A percentile compares a stretch with the other conserved stretches of the same genome.
Evolutionary conservation across 1,140 invertebrate genomes (phyloP).

Genomic region (Zaprionus kolodkinae): DNA sequence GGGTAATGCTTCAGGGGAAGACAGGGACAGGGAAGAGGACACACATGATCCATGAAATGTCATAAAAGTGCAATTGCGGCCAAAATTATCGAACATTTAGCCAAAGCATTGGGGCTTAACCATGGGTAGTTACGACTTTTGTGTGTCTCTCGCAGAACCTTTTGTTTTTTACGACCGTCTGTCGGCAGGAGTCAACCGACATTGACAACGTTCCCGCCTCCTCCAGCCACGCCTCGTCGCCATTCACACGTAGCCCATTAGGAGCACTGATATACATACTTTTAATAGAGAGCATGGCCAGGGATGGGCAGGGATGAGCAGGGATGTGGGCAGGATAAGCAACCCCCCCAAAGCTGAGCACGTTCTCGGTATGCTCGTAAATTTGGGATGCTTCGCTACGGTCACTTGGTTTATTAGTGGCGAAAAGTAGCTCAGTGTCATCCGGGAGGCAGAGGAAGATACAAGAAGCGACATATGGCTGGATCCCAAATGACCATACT

Average conservation of each 20-base stretch:
- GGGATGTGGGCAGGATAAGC: neutral
- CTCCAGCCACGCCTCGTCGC: neutral
- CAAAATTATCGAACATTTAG: conserved; percentile 81
- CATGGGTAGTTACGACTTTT: conserved; percentile 73
- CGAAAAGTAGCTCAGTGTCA: conserved; percentile 7
- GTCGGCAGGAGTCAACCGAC: conserved; percentile 41
- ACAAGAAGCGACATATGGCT: conserved; percentile 14
- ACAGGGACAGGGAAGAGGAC: neutral
- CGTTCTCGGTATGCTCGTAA: conserved; percentile 35
- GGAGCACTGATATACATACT: conserved; percentile 70
- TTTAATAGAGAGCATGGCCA: conserved; percentile 42
- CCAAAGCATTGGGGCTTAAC: conserved; percentile 69
- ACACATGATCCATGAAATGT: conserved; percentile 74
- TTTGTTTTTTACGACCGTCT: conserved; percentile 73
- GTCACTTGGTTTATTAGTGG: conserved; percentile 44
- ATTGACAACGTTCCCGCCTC: conserved; percentile 16
- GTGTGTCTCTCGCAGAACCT: conserved; percentile 46
- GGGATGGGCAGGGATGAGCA: neutral
- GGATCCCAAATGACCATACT: conserved; percentile 12
- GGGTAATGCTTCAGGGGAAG: neutral
- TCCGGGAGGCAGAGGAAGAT: neutral
- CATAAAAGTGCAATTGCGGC: conserved; percentile 79
- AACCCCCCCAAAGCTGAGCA: conserved; percentile 18
- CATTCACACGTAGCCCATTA: conserved; percentile 74
- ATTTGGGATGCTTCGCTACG: conserved; percentile 18